Base-by-base conservation (phyloP, 2,113 vertebrate species). In the human region DNA sequence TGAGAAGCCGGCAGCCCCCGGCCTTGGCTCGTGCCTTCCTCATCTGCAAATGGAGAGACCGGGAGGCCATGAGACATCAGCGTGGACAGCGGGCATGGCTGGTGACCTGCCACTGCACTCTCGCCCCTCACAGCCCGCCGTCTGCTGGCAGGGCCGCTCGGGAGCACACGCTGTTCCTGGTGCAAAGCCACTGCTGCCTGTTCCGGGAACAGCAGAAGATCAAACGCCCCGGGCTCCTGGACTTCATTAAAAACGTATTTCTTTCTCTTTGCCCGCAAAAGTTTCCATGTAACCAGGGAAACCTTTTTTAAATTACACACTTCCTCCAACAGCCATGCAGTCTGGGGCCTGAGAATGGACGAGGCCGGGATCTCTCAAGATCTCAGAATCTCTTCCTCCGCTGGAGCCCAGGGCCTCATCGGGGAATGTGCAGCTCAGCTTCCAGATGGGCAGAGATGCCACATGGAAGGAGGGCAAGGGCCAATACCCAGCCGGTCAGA, bases 21-120 rank as follows among this genome's bases (percentile, higher is more conserved):
- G 57, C 22, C 52, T 7, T 4, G 22, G 72, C 38, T 61, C 30
- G 45, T 0, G 1, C 55, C 79, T 38, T 22, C 83, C 57, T 48
- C 8, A 0, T 30, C 61, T n/a, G 2, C 22, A 25, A 17, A 8
- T 3, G 35, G 59, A 12, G 43, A 83, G 27, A 12, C 3, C 0
- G 1, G 50, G 32, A 57, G 7, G 64, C 50, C 72, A 18, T 4
- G 0, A 45, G n/a, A 57, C 35, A 12, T 3, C n/a, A 30, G 0
- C 0, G 0, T 16, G 40, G 48, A 70, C 64, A 0, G 14, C 0
- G 0, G 70, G 52, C 22, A 1, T 20, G 3, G n/a, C 8, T 2
- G 0, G 80, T 4, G 38, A n/a, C 45, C 1, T 0, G 13, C 14
- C 55, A 17, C 90, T 0, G 2, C 9, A 0, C 17, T 0, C 0